Conservation (phyloP, 23 tunicate genomes). For the Botrylloides violaceus region DNA sequence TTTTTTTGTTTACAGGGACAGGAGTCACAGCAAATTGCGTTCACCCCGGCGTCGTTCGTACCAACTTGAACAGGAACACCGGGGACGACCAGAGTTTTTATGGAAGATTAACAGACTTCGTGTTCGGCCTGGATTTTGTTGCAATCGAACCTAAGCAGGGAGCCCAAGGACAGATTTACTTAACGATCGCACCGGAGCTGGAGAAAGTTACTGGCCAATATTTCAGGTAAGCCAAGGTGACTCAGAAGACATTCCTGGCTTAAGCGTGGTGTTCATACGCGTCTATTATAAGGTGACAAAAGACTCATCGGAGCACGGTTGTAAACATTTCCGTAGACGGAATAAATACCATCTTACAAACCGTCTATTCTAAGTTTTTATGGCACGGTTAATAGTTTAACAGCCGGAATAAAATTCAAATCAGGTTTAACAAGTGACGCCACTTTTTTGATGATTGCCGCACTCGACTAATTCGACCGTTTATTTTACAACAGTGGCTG, state of each 20-base stretch:
- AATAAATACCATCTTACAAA: too few relatives aligned
- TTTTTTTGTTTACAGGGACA: constrained; percentile 59
- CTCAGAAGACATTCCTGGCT: background rate
- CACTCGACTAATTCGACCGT: constrained; percentile 1
- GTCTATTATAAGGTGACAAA: too few relatives aligned
- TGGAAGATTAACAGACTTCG: constrained; percentile 14
- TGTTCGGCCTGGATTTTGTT: background rate
- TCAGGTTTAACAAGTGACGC: too few relatives aligned
- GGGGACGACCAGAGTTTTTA: constrained; percentile 5
- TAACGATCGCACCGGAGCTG: constrained; percentile 70
- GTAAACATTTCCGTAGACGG: background rate
- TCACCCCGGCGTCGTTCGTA: constrained; percentile 77
- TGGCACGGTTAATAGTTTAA: too few relatives aligned
- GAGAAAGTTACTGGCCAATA: constrained; percentile 50
- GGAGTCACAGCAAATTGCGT: constrained; percentile 60
- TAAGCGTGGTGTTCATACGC: too few relatives aligned
- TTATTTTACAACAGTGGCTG: constrained; percentile 21
- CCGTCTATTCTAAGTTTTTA: too few relatives aligned
- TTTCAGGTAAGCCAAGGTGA: constrained; percentile 22
- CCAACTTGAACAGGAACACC: constrained; percentile 36
- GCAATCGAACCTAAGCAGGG: constrained; percentile 42
- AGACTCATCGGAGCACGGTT: too few relatives aligned
- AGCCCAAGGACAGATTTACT: constrained; percentile 58
- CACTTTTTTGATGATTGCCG: background rate
- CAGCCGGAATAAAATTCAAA: too few relatives aligned